Conservation (phyloP, 2,888 invertebrate genomes). For the Poecilobothrus nobilitatus region DNA sequence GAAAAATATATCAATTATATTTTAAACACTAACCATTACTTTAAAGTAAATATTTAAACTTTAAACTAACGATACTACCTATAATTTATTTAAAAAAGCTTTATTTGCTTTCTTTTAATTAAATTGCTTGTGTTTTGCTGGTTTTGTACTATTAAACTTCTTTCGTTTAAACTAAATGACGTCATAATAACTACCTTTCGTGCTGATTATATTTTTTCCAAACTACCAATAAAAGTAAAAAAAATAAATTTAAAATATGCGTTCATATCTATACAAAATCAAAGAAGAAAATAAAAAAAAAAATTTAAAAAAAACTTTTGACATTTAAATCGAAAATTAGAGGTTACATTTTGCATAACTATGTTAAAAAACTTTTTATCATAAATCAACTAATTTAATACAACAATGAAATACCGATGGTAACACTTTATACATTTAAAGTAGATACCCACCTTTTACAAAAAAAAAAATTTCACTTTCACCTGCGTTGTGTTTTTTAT, state of each 20-base stretch:
- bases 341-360: constrained; percentile 4
- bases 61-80: too few species aligned
- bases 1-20: too few species aligned
- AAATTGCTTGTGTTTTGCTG: too few species aligned
- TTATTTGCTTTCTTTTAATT: too few species aligned
- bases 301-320: background rate
- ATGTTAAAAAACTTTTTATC: background rate
- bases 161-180: background rate
- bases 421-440: background rate
- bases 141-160: too few species aligned
- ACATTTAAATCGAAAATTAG: constrained; percentile 6
- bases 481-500: background rate
- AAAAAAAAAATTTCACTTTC: constrained; percentile 1
- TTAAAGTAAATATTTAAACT: too few species aligned
- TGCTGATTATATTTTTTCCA: background rate
- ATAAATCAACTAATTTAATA: background rate
- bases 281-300: background rate
- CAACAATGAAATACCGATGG: background rate
- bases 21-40: too few species aligned
- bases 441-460: background rate
- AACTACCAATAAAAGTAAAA: background rate
- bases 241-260: background rate
- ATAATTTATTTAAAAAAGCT: too few species aligned
- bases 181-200: background rate
- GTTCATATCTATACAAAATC: background rate